Evolutionary conservation across 2,888 invertebrate species (phyloP).

Genomic region (Scaptomyza caliginosa): DNA sequence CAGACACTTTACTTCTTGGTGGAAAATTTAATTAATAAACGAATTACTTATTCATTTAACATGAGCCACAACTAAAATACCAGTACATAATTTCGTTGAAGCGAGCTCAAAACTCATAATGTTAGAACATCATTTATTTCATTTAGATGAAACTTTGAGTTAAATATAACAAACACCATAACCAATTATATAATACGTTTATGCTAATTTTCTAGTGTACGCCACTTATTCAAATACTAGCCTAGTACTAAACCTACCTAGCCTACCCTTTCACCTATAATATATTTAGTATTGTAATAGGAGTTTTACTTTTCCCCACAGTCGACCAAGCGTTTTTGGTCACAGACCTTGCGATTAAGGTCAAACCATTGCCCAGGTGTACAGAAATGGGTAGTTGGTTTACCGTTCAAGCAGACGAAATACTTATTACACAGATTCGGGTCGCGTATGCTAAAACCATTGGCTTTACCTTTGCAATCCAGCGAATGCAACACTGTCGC

Average conservation of each 20-base stretch:
- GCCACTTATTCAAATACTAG: conserved; percentile 31
- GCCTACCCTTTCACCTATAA: conserved; percentile 29
- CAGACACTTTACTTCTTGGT: conserved; percentile 7
- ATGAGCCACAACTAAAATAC: conserved; percentile 18
- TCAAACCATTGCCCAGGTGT: conserved; percentile 60
- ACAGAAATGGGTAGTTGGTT: conserved; percentile 47
- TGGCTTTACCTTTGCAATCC: conserved; percentile 29
- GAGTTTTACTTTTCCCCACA: neutral
- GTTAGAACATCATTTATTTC: conserved; percentile 37
- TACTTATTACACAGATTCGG: conserved; percentile 51
- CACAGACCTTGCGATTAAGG: conserved; percentile 33
- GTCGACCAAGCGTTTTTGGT: conserved; percentile 21
- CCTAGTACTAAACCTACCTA: too few species aligned
- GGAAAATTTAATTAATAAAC: conserved; percentile 38
- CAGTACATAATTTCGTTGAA: conserved; percentile 5
- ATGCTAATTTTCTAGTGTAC: conserved; percentile 8
- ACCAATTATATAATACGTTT: conserved; percentile 23
- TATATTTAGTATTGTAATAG: neutral
- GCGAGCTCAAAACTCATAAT: neutral
- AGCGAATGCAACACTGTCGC: neutral
- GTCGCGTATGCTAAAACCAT: conserved; percentile 42
- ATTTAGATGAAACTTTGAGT: conserved; percentile 1
- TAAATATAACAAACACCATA: conserved; percentile 21
- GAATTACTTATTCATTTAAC: conserved; percentile 33
- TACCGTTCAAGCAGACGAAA: conserved; percentile 46